A percentile compares a stretch with the other conserved stretches of the same genome.
Evolutionary conservation across 1,140 invertebrate species (phyloP).

Genomic region (Xylocopa sonorina): DNA sequence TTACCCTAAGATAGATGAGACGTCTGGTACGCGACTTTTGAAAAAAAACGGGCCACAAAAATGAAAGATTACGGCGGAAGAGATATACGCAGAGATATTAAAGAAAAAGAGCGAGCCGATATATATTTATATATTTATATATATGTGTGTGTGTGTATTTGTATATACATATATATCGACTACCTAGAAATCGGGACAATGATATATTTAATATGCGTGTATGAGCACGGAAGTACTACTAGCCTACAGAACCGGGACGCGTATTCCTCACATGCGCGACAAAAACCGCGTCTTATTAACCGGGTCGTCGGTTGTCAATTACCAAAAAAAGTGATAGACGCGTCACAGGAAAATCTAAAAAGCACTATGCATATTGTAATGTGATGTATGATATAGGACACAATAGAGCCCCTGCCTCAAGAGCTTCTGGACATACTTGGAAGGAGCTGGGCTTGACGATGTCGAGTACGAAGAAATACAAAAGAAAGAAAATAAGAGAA

Average conservation of each 20-base stretch:
- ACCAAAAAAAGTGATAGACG: constrained; percentile 54
- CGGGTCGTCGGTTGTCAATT: constrained; percentile 57
- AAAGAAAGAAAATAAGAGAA: constrained; percentile 4
- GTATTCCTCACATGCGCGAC: constrained; percentile 27
- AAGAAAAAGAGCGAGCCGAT: constrained; percentile 2
- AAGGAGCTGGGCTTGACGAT: constrained; percentile 50
- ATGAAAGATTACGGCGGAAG: constrained; percentile 19
- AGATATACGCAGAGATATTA: constrained; percentile 6
- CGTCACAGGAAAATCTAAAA: constrained; percentile 54
- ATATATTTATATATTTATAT: no score
- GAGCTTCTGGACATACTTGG: constrained; percentile 62
- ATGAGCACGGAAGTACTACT: constrained; percentile 29
- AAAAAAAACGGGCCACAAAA: no score
- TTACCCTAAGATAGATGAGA: constrained; percentile 37
- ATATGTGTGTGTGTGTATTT: no score
- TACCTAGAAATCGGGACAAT: constrained; percentile 33
- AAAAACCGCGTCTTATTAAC: constrained; percentile 37
- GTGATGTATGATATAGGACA: constrained; percentile 74
- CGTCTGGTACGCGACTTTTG: constrained; percentile 45
- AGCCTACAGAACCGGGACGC: constrained; percentile 27
- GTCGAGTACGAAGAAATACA: constrained; percentile 29
- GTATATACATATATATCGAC: no score
- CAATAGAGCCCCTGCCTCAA: constrained; percentile 59
- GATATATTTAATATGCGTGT: constrained; percentile 11
- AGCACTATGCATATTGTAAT: constrained; percentile 69